Conservation (phyloP, 2,888 invertebrate genomes). For the Graphium colonna region DNA sequence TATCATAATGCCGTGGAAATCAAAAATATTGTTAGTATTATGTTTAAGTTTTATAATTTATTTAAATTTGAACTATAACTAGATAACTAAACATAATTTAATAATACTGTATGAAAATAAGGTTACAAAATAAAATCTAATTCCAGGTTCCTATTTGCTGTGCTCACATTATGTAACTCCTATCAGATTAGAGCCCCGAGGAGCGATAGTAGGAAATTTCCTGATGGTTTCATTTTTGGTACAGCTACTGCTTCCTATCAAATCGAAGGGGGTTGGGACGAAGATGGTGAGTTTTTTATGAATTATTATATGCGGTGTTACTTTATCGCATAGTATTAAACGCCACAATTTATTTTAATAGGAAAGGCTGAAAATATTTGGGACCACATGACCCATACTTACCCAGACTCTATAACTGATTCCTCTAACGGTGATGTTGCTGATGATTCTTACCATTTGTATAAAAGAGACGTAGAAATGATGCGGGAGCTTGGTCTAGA, state of each 20-base stretch:
- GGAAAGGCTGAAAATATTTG: slow-evolving; percentile 78
- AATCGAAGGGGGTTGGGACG: slow-evolving; percentile 74
- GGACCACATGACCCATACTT: slow-evolving; percentile 74
- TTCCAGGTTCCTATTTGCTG: not conserved
- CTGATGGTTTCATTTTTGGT: slow-evolving; percentile 34
- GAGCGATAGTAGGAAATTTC: slow-evolving; percentile 38
- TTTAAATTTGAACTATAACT: too few species aligned
- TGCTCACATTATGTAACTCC: not conserved
- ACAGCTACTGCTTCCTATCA: slow-evolving; percentile 63
- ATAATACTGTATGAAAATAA: too few species aligned
- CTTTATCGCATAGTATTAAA: not conserved
- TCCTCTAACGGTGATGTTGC: slow-evolving; percentile 75
- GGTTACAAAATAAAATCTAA: too few species aligned
- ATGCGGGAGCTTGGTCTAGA: slow-evolving; percentile 53
- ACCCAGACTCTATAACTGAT: slow-evolving; percentile 64
- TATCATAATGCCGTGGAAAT: too few species aligned
- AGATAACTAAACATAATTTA: too few species aligned
- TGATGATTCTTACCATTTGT: slow-evolving; percentile 77
- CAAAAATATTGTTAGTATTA: too few species aligned
- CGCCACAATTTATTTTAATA: slow-evolving; percentile 24
- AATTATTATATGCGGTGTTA: too few species aligned
- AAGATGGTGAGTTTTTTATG: slow-evolving; percentile 48
- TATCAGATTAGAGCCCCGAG: not conserved
- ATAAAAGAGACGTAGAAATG: too few species aligned
- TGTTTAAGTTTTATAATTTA: too few species aligned